Evolutionary conservation across 2,113 vertebrate genomes (phyloP).

Genomic region (Geothlypis trichas): DNA sequence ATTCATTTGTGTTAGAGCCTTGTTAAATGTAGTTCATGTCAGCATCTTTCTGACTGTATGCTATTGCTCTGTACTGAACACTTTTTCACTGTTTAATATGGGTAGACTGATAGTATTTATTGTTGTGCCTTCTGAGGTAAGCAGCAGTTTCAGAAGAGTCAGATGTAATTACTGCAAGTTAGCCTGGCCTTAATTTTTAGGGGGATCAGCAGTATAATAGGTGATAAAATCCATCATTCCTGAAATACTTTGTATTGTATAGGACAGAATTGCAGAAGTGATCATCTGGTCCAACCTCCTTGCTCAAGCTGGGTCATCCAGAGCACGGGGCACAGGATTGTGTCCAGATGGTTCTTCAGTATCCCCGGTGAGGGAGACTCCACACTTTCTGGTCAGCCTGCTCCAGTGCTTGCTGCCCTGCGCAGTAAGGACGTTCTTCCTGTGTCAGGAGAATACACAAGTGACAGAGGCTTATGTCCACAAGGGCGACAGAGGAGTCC

Average conservation of each 20-base stretch:
- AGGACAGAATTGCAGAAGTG: background rate
- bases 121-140: background rate
- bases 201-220: background rate
- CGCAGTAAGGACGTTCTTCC: background rate
- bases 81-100: background rate
- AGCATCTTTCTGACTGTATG: constrained; percentile 4
- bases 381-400: rapidly evolving
- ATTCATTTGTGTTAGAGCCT: constrained; percentile 27
- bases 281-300: background rate
- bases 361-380: background rate
- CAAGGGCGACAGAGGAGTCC: background rate
- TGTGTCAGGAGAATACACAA: background rate
- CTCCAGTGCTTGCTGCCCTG: background rate
- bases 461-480: background rate
- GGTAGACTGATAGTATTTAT: background rate
- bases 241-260: background rate
- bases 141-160: background rate
- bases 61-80: background rate
- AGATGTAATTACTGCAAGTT: background rate
- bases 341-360: background rate
- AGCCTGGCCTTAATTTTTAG: background rate
- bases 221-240: background rate
- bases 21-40: constrained; percentile 9
- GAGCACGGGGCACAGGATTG: background rate
- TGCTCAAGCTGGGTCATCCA: background rate